Percentiles rank a stretch among this genome's conserved stretches.
phyloP scores from a whole-genome alignment of 2,797 vertebrate species.

The Poecile montanus region DNA sequence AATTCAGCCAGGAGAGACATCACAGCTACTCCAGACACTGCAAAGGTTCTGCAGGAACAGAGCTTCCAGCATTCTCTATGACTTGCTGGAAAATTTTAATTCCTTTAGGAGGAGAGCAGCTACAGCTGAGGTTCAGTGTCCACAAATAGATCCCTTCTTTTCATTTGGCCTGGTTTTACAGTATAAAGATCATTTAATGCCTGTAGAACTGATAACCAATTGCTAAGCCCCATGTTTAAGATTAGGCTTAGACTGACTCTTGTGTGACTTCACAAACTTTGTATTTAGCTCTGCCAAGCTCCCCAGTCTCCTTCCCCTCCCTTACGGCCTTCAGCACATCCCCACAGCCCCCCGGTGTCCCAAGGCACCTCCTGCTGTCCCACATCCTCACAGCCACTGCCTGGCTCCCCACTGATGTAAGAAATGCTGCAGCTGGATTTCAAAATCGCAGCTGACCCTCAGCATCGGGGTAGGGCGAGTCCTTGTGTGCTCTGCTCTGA shows the following conservation, averaged over 20 bases:
- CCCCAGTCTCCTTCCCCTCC: background rate
- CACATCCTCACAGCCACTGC: background rate
- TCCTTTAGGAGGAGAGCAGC: background rate
- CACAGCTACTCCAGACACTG: background rate
- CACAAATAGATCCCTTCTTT: background rate
- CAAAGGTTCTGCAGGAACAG: background rate
- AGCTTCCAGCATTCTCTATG: background rate
- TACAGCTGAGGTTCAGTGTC: background rate
- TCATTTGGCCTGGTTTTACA: background rate
- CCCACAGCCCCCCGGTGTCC: background rate
- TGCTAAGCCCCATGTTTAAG: background rate
- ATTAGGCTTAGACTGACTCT: background rate
- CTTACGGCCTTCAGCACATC: background rate
- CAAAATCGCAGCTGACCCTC: rapidly evolving
- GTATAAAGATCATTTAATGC: background rate
- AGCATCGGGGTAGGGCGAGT: rapidly evolving
- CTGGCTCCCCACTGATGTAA: background rate
- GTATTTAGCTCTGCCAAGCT: background rate
- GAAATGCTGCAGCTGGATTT: background rate
- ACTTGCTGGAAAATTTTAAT: background rate
- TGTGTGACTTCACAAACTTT: background rate
- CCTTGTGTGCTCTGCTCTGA: background rate
- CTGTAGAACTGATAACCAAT: background rate
- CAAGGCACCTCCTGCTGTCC: background rate
- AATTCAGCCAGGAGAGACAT: background rate